phyloP scores from a whole-genome alignment of 2,888 invertebrate species.

The Unio delphinus region DNA sequence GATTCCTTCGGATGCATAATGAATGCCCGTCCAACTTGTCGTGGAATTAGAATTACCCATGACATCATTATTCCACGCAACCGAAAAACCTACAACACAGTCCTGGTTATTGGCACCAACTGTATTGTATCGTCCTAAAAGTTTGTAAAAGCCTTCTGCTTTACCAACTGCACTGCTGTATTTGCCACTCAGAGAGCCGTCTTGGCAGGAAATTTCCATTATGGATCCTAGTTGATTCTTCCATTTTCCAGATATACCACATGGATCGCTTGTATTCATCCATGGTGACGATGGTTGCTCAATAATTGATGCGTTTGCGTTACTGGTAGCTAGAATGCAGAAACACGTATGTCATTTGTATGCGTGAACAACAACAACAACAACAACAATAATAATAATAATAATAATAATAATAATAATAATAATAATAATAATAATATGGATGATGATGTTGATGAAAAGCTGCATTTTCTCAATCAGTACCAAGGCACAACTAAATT shows the following conservation, averaged over 20 bases:
- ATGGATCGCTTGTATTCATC: too few relatives aligned
- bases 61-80: slow-evolving; percentile 6
- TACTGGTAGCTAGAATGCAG: too few relatives aligned
- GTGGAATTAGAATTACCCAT: slow-evolving; percentile 6
- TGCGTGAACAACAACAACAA: too few relatives aligned
- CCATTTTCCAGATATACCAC: slow-evolving; percentile 7
- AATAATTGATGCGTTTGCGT: too few relatives aligned
- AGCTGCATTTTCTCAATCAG: too few relatives aligned
- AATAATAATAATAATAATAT: too few relatives aligned
- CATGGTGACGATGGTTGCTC: too few relatives aligned
- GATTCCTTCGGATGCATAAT: slow-evolving; percentile 1
- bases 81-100: slow-evolving; percentile 3
- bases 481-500: too few relatives aligned
- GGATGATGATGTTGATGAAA: too few relatives aligned
- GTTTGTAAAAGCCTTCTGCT: neutral
- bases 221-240: slow-evolving; percentile 2
- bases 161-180: slow-evolving; percentile 7
- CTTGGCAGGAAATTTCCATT: slow-evolving; percentile 1
- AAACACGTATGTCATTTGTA: too few relatives aligned
- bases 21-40: slow-evolving; percentile 1
- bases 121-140: slow-evolving; percentile 4
- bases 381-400: too few relatives aligned
- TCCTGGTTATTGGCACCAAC: neutral
- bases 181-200: neutral
- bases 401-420: too few relatives aligned